A percentile compares a stretch with the other conserved stretches of the same genome.
phyloP scores from a whole-genome alignment of 2,797 vertebrate species.

The Staurois parvus region DNA sequence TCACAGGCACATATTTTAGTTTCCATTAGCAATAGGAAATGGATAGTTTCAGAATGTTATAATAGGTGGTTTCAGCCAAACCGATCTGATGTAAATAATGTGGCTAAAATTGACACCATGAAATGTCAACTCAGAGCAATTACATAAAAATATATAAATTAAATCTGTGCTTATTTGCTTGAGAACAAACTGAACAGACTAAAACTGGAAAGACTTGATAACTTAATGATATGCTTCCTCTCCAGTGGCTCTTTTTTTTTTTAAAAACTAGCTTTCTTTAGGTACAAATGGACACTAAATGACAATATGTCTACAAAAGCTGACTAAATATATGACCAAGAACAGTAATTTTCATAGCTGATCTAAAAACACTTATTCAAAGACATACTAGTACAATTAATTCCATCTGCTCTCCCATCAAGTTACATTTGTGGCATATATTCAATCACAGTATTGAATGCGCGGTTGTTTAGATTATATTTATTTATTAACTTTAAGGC shows the following conservation, averaged over 20 bases:
- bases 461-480: too few species aligned
- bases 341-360: neutral
- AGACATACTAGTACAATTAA: neutral
- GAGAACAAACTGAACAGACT: neutral
- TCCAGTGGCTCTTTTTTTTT: neutral
- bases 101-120: neutral
- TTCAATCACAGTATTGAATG: too few species aligned
- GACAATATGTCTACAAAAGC: neutral
- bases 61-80: neutral
- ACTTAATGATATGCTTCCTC: neutral
- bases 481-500: too few species aligned
- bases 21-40: neutral
- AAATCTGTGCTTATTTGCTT: neutral
- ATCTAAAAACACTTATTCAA: neutral
- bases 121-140: neutral
- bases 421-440: neutral
- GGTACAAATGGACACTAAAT: neutral
- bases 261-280: conserved; percentile 1
- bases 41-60: neutral
- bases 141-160: neutral
- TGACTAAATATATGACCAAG: neutral
- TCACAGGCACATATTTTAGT: too few species aligned
- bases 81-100: neutral
- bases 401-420: neutral
- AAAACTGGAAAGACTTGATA: neutral